Evolutionary conservation across 1,140 invertebrate genomes (phyloP), one percentile per base, ranked within the genome.

Genomic region (Teleopsis dalmanni): DNA sequence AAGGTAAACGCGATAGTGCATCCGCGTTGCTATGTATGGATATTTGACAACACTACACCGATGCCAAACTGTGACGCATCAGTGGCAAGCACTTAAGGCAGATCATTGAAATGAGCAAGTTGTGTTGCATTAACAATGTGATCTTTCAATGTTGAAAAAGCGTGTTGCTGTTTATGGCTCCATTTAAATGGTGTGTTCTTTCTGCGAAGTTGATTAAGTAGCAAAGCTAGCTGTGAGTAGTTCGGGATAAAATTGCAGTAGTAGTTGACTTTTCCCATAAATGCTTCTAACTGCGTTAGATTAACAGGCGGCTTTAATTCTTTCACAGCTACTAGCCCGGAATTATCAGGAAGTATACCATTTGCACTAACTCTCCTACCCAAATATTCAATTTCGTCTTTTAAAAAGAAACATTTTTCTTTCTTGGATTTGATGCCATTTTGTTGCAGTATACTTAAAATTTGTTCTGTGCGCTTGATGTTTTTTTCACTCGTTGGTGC

Each of bases 41-140:
- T 35, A 34, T 67, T 59, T 9, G 56, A 56, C 2, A 78, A 14
- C 3, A 77, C 70, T 9, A 70, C 73, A 16, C 70, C 67, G 10
- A 75, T 18, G 0, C 67, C 73, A 26, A 48, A 51, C 7, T 58
- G 51, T 14, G 48, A 59, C 22, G 60, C 68, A 54, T 74, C 72
- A n/a, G 53, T 61, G 6, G 65, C 52, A 0, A 74, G 21, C 3
- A 56, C 31, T 8, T 70, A 14, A 65, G 75, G 73, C 61, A 71
- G 62, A 59, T 69, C 48, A 8, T 66, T 61, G 46, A 59, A 74
- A 47, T 72, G 73, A 10, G 56, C 57, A 7, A 77, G 50, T 7
- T 46, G 37, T 1, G 43, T 41, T 22, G 42, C 36, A 14, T 45
- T 38, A 11, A 45, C 42, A 31, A 50, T 43, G 11, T 43, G 21